Conservation (phyloP, 2,113 vertebrate genomes). For the Malurus alboscapulatus region DNA sequence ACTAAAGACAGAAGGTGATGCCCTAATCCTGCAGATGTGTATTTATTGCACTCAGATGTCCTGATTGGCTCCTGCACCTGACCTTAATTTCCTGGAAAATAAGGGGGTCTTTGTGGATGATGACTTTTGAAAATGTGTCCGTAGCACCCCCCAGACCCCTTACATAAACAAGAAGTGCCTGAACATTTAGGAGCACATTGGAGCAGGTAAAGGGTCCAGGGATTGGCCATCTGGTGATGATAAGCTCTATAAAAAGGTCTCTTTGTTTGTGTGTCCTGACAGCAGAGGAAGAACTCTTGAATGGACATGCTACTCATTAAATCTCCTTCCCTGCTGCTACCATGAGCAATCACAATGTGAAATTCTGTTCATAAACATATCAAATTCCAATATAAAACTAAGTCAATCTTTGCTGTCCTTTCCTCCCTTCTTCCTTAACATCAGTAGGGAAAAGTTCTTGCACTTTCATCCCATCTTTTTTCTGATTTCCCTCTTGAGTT, state of each 20-base stretch:
- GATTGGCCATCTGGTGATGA: background rate
- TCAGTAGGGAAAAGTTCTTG: background rate
- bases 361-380: constrained; percentile 2
- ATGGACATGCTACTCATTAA: background rate
- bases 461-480: background rate
- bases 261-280: background rate
- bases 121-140: background rate
- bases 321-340: background rate
- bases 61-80: background rate
- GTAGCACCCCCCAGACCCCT: background rate
- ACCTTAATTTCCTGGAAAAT: background rate
- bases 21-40: background rate
- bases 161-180: background rate
- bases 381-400: background rate
- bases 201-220: background rate
- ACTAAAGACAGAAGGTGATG: background rate
- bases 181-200: background rate
- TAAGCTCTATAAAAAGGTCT: background rate
- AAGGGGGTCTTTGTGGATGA: background rate
- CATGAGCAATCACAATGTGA: background rate
- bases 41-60: background rate
- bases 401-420: background rate
- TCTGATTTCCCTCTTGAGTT: background rate
- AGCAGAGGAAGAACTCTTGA: background rate
- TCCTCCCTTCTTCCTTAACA: background rate